phyloP scores from a whole-genome alignment of 2,113 vertebrate genomes.

The Diadophis punctatus region DNA sequence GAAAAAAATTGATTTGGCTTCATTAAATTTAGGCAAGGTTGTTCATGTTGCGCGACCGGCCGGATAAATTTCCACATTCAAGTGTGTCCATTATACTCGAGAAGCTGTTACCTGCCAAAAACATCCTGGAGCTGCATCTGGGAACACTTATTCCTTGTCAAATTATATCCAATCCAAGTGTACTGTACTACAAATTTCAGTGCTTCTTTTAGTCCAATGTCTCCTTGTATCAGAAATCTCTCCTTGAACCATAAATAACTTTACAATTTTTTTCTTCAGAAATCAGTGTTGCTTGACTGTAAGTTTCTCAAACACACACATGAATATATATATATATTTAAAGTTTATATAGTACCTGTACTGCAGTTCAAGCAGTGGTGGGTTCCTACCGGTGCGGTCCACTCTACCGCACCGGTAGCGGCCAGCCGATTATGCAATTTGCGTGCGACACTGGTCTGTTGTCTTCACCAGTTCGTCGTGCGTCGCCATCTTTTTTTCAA shows the following conservation, averaged over 20 bases:
- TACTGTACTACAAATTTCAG: background rate
- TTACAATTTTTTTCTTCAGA: background rate
- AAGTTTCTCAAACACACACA: background rate
- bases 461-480: too few species aligned
- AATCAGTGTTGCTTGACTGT: background rate
- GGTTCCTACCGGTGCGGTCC: too few species aligned
- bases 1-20: conserved; percentile 67
- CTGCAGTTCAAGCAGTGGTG: too few species aligned
- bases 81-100: conserved; percentile 33
- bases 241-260: background rate
- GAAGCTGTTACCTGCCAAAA: conserved; percentile 43
- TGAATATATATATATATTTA: background rate
- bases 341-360: background rate
- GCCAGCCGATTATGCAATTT: too few species aligned
- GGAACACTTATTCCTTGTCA: conserved; percentile 50
- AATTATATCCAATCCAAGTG: conserved; percentile 32
- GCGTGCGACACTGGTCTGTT: too few species aligned
- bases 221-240: conserved; percentile 19
- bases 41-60: conserved; percentile 32
- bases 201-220: conserved; percentile 20
- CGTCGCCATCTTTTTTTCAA: too few species aligned
- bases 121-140: conserved; percentile 33
- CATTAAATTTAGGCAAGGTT: conserved; percentile 38
- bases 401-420: too few species aligned
- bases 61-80: conserved; percentile 41